phyloP scores from a whole-genome alignment of 2,113 vertebrate species.

The Lepus americanus region DNA sequence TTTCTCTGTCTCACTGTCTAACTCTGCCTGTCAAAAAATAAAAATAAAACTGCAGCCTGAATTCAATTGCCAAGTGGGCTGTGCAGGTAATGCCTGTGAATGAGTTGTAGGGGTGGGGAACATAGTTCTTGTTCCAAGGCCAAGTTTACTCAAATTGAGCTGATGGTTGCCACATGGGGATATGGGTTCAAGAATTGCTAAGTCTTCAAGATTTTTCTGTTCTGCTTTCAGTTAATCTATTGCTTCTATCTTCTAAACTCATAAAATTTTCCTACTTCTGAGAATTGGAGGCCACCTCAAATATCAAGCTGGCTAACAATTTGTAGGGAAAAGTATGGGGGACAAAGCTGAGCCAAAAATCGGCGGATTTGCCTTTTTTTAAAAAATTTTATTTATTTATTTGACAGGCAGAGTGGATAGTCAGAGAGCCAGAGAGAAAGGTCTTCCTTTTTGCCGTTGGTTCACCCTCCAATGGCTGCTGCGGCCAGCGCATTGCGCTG shows the following conservation, averaged over 20 bases:
- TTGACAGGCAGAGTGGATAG: no score
- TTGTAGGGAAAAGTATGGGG: neutral
- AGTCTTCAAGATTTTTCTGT: neutral
- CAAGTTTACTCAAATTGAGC: neutral
- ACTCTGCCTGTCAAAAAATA: no score
- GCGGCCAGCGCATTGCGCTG: no score
- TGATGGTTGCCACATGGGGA: neutral
- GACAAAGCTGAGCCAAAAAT: neutral
- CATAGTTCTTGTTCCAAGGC: fast-evolving
- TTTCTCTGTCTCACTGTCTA: no score
- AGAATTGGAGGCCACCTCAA: neutral
- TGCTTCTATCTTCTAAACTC: neutral
- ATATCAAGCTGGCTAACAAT: neutral
- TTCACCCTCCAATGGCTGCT: no score
- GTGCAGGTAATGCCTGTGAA: fast-evolving
- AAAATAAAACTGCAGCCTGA: neutral
- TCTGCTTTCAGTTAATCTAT: neutral
- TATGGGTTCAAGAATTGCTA: neutral
- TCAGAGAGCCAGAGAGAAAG: no score
- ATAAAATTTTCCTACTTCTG: neutral
- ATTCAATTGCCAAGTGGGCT: neutral
- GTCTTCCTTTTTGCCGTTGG: no score
- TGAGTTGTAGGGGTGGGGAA: neutral
- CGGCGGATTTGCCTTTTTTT: no score
- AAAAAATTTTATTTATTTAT: no score